Base-by-base conservation (phyloP, 2,888 invertebrate species). In the Trichopria drosophilae region DNA sequence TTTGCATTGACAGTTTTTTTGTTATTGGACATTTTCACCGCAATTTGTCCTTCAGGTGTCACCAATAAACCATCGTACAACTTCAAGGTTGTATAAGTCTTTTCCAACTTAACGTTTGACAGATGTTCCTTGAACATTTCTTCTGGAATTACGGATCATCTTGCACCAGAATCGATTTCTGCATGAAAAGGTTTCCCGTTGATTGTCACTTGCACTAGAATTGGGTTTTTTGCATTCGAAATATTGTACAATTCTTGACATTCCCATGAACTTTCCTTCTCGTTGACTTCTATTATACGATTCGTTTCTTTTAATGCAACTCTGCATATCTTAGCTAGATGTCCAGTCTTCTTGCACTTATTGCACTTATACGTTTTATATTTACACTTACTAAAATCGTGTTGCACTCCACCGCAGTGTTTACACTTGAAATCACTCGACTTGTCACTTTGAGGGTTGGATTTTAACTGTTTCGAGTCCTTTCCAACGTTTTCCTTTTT, bases 151-250 rank as follows among this genome's bases (percentile, higher is more conserved):
- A 59, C 57, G 1, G 55, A 57, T 31, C 58, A 49, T 36, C 62
- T 61, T 5, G 65, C 64, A 39, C 67, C 67, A 41, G 64, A 61
- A 48, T 61, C 55, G n/a, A 69, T 51, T 51, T 61, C 54, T 24
- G 67, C 55, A 26, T 57, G 42, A 39, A 61, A 42, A 13, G 57
- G 53, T 39, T 59, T 58, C 42, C 51, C 60, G 41, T 61, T 56
- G 18, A 59, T 41, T 36, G 60, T 50, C 13, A 61, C 53, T 40
- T 55, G 12, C 6, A 52, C 31, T 32, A 49, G 9, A 22, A 54
- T 39, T 18, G 47, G 49, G 6, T 0, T 22, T 16, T 23, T 34
- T 7, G 10, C 24, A 9, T 24, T 10, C 10, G 24, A 24, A 9
- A 6, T 24, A 24, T 10, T 7, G 6, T 7, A 24, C 10, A 9